A percentile compares a stretch with the other conserved stretches of the same genome.
Evolutionary conservation across 30 jellyfish, hydroid and myxozoan genomes (phyloP).

Genomic region (Catostylus mosaicus): DNA sequence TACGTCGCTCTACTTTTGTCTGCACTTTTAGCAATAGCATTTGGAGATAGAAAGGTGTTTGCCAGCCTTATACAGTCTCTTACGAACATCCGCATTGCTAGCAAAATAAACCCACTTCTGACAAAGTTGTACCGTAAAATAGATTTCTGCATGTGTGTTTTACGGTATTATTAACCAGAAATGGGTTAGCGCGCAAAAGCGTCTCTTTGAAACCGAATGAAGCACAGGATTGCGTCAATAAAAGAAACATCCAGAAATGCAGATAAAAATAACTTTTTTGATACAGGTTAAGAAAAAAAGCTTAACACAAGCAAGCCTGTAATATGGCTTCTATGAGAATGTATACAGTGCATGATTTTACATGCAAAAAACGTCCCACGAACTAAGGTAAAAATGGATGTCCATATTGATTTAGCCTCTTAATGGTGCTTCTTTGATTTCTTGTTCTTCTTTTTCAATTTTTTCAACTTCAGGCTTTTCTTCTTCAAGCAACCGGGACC

Average conservation of each 20-base stretch:
- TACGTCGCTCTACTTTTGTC: no score
- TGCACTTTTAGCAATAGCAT: no score
- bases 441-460: conserved; percentile 65
- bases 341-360: conserved; percentile 13
- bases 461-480: conserved; percentile 71
- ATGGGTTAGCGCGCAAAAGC: no score
- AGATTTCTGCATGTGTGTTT: no score
- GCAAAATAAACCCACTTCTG: no score
- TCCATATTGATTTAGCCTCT: conserved; percentile 32
- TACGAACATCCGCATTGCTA: no score
- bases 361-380: neutral
- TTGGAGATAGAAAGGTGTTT: no score
- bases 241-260: neutral
- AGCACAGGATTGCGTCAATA: no score
- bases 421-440: conserved; percentile 70
- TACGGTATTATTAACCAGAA: no score
- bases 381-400: neutral
- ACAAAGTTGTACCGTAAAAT: no score
- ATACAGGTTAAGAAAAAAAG: neutral
- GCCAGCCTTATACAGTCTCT: no score
- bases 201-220: no score
- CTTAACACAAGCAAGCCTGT: neutral
- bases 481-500: conserved; percentile 77
- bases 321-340: neutral
- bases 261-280: neutral